These are phyloP conservation scores for Sicus ferrugineus DNA, from an alignment of 2,888 invertebrate species.

Conservation along the genomic window DNA sequence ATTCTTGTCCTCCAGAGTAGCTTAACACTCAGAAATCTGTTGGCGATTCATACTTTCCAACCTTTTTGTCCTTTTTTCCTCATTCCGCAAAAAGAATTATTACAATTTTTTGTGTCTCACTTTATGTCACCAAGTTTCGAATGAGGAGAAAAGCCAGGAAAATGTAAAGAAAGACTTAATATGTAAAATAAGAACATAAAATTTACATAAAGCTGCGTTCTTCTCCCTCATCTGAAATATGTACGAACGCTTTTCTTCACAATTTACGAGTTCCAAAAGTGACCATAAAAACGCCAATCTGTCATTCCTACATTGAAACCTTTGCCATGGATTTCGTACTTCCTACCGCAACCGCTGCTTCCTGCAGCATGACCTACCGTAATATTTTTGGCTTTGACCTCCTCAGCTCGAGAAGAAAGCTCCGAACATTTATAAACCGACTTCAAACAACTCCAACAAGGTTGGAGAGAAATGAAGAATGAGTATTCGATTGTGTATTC, in stretches of 20 bases:
- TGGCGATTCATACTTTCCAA: not conserved
- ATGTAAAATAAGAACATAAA: not conserved
- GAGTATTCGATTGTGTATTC: too few relatives aligned
- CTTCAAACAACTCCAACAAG: too few relatives aligned
- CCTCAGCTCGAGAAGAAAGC: not conserved
- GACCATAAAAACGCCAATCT: not conserved
- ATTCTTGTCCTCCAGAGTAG: too few relatives aligned
- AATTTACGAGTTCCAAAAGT: too few relatives aligned
- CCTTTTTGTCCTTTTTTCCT: conserved; percentile 1
- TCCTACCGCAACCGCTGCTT: not conserved
- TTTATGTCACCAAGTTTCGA: too few relatives aligned
- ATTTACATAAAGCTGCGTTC: not conserved
- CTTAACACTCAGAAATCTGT: too few relatives aligned
- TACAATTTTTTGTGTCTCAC: too few relatives aligned
- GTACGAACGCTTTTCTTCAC: not conserved
- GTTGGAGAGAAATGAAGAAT: too few relatives aligned
- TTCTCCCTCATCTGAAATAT: not conserved
- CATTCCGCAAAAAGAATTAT: not conserved
- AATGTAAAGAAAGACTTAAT: conserved; percentile 4
- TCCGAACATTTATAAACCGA: too few relatives aligned
- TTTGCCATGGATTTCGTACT: not conserved
- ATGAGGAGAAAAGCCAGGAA: not conserved
- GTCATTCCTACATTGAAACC: conserved; percentile 5
- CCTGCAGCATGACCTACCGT: conserved; percentile 2
- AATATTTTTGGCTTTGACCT: conserved; percentile 12